Evolutionary conservation across 2,888 invertebrate species (phyloP).

Genomic region (Ptilodon capucinus): DNA sequence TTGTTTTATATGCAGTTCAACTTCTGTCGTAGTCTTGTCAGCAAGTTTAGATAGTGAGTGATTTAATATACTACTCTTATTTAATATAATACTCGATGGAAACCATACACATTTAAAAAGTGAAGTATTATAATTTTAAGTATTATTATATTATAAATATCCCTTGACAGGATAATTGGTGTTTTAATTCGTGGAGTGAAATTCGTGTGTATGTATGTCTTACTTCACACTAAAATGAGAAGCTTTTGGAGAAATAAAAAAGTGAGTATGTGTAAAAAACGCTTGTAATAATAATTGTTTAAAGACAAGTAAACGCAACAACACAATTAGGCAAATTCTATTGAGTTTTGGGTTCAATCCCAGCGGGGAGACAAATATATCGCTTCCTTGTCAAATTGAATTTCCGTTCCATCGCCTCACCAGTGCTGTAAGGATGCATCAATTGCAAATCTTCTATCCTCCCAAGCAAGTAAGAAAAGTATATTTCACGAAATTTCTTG

Average conservation of each 20-base stretch:
- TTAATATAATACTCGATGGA: too few relatives aligned
- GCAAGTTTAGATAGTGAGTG: too few relatives aligned
- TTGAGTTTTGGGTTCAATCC: conserved; percentile 38
- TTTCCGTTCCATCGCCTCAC: conserved; percentile 46
- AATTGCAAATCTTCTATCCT: conserved; percentile 54
- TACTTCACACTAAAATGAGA: too few relatives aligned
- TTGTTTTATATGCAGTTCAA: too few relatives aligned
- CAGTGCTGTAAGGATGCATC: conserved; percentile 57
- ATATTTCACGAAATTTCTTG: conserved; percentile 71
- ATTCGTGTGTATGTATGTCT: not conserved
- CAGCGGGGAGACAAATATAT: conserved; percentile 54
- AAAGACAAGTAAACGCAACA: not conserved
- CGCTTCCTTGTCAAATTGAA: conserved; percentile 37
- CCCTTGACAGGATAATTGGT: too few relatives aligned
- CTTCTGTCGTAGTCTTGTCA: too few relatives aligned
- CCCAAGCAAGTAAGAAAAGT: conserved; percentile 60
- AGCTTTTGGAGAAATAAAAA: not conserved
- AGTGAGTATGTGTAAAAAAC: not conserved
- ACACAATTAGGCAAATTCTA: not conserved
- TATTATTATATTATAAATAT: too few relatives aligned
- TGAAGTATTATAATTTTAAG: too few relatives aligned
- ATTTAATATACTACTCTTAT: too few relatives aligned
- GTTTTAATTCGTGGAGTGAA: too few relatives aligned
- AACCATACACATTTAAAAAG: too few relatives aligned
- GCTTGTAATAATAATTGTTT: not conserved